Base-by-base conservation (phyloP, 2,888 invertebrate genomes). In the Tetragonisca angustula region DNA sequence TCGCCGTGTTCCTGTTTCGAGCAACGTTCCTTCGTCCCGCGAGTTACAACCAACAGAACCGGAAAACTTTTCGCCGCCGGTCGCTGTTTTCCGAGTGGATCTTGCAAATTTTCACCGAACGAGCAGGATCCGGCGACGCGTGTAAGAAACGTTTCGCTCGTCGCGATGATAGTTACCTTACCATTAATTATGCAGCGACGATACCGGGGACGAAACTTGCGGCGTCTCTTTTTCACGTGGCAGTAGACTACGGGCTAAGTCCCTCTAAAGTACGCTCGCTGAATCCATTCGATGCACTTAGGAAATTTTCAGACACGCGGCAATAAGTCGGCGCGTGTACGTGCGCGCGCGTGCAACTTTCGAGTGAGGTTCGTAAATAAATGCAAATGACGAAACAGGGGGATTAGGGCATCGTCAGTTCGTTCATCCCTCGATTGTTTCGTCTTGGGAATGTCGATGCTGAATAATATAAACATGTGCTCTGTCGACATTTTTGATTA, bases 201-300 rank as follows among this genome's bases (percentile, higher is more conserved):
- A 81, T 36, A 21, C 62, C 73, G 81, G 74, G 78, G 59, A 27
- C 73, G 64, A 69, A 81, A 81, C 69, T 81, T 81, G 27, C 56
- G 17, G 36, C 78, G 6, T 27, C 43, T 59, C 65, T 72, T 78
- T 54, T 69, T 67, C 76, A 56, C 64, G n/a, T 9, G 24, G 43
- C 17, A 13, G 24, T 4, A 62, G 43, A 43, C 9, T 43, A 43
- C 0, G 43, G 43, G 11, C 75, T 75, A 82, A 79, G 75, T 82
- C 67, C 49, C 50, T 43, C 75, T 62, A 79, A 79, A 71, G 79
- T 79, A 82, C 75, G 74, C 71, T 61, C 75, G 59, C 65, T 50
- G 79, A 71, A 82, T 82, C 75, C 65, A 82, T 79, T 79, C 82
- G 75, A 75, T 79, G 79, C 79, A 75, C 71, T 79, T 82, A 72